Evolutionary conservation across 2,888 invertebrate genomes (phyloP), one percentile per base, ranked within the genome.

Genomic region (Drosophila niveifrons): DNA sequence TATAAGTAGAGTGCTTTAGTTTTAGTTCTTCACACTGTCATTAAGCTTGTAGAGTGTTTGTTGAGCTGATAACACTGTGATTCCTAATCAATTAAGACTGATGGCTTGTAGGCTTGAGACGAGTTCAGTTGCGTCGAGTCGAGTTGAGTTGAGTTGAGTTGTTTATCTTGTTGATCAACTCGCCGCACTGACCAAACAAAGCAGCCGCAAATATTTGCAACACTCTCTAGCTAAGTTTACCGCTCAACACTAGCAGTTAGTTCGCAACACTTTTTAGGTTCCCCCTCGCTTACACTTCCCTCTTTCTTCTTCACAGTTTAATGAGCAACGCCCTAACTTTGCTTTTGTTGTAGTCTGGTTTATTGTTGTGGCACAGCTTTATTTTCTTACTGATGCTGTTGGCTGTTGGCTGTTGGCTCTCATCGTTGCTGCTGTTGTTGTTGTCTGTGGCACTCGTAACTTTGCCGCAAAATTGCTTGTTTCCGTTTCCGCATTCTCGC

Each of bases 391-490:
- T 55, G 76, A 34, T 64, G 59, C 46, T 66, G 65, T 58, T 58
- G 47, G 46, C 50, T n/a, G 39, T 29, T 50, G 36, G 13, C 43
- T 64, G 53, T 65, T 52, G 34, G 39, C 28, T 66, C 18, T 36
- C 23, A 23, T 23, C 23, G 7, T 43, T 52, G 44, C 18, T 53
- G 63, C 17, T 67, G 51, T 13, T 67, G 72, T 48, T 59, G 65
- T 66, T 87, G 86, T 82, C 78, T 88, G 78, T 65, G 71, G 76
- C 72, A 83, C 84, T 85, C 89, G 88, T 87, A 90, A 90, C 80
- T 90, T 83, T 85, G 82, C 84, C 88, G 78, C 87, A 82, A 88
- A 91, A 91, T 91, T 85, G 88, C 91, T 91, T 91, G 87, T 89
- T 90, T 91, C 91, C 91, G 90, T 80, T 91, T 90, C 90, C 90